A percentile compares a stretch with the other conserved stretches of the same genome.
These are phyloP conservation scores for Leptocoma aspasia DNA, from an alignment of 2,113 vertebrate genomes.

Conservation along the genomic window DNA sequence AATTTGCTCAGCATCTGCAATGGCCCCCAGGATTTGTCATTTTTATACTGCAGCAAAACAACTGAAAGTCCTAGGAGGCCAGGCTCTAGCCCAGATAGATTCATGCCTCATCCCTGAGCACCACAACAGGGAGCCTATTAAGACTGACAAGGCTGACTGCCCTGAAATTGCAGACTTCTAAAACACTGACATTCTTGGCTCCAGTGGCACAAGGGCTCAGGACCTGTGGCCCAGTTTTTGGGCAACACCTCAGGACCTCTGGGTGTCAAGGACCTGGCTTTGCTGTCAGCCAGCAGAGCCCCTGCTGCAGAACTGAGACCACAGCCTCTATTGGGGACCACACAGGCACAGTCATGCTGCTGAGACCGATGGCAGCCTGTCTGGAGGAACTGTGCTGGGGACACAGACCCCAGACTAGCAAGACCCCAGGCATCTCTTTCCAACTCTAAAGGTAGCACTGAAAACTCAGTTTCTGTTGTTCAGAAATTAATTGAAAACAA, in stretches of 20 bases:
- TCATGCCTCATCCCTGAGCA: not conserved
- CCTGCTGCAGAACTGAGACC: not conserved
- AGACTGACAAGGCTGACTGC: slow-evolving; percentile 44
- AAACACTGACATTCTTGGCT: not conserved
- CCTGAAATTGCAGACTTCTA: slow-evolving; percentile 10
- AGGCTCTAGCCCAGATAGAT: slow-evolving; percentile 4
- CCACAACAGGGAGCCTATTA: slow-evolving; percentile 34
- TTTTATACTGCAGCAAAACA: not conserved
- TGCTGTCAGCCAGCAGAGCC: not conserved
- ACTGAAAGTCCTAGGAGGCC: not conserved
- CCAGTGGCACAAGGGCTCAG: not conserved
- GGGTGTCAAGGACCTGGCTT: not conserved
- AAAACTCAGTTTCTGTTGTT: not conserved
- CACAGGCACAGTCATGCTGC: not conserved
- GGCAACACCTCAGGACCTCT: not conserved
- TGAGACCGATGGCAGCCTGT: rapidly evolving
- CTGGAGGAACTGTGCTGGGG: not conserved
- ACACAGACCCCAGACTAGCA: not conserved
- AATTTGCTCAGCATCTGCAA: not conserved
- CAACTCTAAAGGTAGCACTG: not conserved
- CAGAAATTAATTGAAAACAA: not conserved
- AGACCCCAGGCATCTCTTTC: not conserved
- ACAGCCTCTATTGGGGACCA: not conserved
- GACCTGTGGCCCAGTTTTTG: not conserved
- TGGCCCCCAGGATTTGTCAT: not conserved